These are phyloP conservation scores for Rotaria sp. DNA, from an alignment of 2,888 invertebrate genomes.

Conservation along the genomic window DNA sequence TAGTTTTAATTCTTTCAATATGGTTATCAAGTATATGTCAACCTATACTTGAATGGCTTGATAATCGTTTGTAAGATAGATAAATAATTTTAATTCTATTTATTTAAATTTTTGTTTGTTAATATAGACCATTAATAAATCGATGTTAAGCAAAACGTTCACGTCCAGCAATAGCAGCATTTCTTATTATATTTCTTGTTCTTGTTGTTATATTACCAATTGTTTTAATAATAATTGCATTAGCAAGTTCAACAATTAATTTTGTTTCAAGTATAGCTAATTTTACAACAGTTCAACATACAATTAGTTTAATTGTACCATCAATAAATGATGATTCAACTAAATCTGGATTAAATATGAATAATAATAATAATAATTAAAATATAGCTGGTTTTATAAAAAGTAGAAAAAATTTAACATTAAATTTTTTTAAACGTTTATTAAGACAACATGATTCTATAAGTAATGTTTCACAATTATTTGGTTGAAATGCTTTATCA, in stretches of 20 bases:
- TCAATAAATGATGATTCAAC: not conserved
- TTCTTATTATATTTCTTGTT: not conserved
- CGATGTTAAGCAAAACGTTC: slow-evolving; percentile 12
- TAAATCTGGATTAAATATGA: not conserved
- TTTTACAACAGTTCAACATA: not conserved
- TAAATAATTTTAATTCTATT: not conserved
- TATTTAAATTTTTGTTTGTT: not conserved
- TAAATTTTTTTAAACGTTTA: not conserved
- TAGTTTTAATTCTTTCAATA: not conserved
- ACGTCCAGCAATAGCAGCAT: not conserved
- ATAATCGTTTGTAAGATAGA: not conserved
- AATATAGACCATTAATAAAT: not conserved
- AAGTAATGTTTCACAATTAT: not conserved
- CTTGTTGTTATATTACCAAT: not conserved
- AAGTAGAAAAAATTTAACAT: not conserved
- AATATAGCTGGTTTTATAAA: not conserved
- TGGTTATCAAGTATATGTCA: slow-evolving; percentile 22
- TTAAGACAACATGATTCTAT: not conserved
- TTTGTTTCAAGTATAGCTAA: not conserved
- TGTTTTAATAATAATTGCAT: not conserved
- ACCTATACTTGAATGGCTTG: not conserved
- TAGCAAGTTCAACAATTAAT: not conserved
- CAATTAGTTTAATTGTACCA: not conserved
- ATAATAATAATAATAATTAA: not conserved
- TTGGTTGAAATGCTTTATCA: slow-evolving; percentile 8